Evolutionary conservation across 1,140 invertebrate species (phyloP).

Genomic region (Caenorhabditis briggsae): DNA sequence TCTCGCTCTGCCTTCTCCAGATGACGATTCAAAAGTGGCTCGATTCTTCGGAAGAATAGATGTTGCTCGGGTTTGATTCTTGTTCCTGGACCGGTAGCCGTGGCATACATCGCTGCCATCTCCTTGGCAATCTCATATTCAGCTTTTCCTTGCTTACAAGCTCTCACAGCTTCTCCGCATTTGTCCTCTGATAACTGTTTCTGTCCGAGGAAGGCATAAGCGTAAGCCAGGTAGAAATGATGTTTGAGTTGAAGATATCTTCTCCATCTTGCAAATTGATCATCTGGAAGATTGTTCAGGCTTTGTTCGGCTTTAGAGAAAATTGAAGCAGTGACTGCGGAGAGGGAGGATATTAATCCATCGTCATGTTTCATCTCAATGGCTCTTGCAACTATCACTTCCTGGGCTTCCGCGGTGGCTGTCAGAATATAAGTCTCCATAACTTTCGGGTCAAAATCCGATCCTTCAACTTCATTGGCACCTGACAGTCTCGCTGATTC

Average conservation of each 20-base stretch:
- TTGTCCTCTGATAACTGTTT: slow-evolving; percentile 82
- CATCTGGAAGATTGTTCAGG: slow-evolving; percentile 81
- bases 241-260: slow-evolving; percentile 84
- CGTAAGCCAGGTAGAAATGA: slow-evolving; percentile 83
- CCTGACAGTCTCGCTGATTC: slow-evolving; percentile 71
- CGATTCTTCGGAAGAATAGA: slow-evolving; percentile 82
- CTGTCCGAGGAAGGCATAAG: slow-evolving; percentile 83
- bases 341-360: slow-evolving; percentile 82
- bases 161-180: slow-evolving; percentile 84
- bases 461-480: slow-evolving; percentile 80
- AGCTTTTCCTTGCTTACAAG: slow-evolving; percentile 82
- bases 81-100: slow-evolving; percentile 81
- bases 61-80: slow-evolving; percentile 83
- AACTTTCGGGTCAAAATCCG: slow-evolving; percentile 82
- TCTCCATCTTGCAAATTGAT: slow-evolving; percentile 82
- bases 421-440: slow-evolving; percentile 82
- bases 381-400: slow-evolving; percentile 84
- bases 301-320: slow-evolving; percentile 82
- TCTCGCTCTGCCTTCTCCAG: slow-evolving; percentile 85
- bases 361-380: slow-evolving; percentile 84
- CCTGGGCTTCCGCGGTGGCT: slow-evolving; percentile 84
- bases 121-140: slow-evolving; percentile 81
- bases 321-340: slow-evolving; percentile 83
- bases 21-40: slow-evolving; percentile 82
- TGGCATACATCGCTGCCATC: slow-evolving; percentile 82